phyloP scores from a whole-genome alignment of 2,113 vertebrate species.

The Emydocephalus ijimae region DNA sequence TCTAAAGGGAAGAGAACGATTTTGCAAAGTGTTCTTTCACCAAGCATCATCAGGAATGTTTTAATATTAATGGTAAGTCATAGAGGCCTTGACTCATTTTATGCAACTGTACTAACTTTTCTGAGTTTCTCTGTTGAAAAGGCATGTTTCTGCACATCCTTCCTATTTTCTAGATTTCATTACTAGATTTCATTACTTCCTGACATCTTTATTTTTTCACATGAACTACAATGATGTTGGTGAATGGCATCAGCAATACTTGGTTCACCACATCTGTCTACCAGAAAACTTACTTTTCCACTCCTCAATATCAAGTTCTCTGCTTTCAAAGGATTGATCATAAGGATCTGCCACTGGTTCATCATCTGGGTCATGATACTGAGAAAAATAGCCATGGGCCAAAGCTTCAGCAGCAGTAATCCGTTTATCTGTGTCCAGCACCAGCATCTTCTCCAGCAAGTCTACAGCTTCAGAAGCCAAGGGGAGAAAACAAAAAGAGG shows the following conservation, averaged over 20 bases:
- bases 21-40: background rate
- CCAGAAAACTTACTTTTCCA: conserved; percentile 87
- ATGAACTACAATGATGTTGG: background rate
- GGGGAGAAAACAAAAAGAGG: background rate
- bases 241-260: fast-evolving
- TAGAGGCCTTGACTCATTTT: background rate
- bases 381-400: conserved; percentile 89
- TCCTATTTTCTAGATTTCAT: background rate
- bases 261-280: background rate
- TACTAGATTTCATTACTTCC: background rate
- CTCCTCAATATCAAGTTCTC: conserved; percentile 94
- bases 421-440: conserved; percentile 94
- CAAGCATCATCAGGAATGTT: background rate
- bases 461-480: conserved; percentile 82
- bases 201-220: background rate
- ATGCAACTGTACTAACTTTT: background rate
- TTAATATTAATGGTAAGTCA: background rate
- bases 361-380: conserved; percentile 95
- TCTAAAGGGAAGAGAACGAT: background rate
- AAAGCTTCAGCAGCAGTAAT: conserved; percentile 92
- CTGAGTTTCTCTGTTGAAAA: background rate
- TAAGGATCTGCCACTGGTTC: conserved; percentile 96
- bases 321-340: conserved; percentile 96
- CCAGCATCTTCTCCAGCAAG: conserved; percentile 96
- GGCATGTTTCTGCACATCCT: background rate